Base-by-base conservation (phyloP, 2,888 invertebrate species). In the Caenorhabditis sp. region DNA sequence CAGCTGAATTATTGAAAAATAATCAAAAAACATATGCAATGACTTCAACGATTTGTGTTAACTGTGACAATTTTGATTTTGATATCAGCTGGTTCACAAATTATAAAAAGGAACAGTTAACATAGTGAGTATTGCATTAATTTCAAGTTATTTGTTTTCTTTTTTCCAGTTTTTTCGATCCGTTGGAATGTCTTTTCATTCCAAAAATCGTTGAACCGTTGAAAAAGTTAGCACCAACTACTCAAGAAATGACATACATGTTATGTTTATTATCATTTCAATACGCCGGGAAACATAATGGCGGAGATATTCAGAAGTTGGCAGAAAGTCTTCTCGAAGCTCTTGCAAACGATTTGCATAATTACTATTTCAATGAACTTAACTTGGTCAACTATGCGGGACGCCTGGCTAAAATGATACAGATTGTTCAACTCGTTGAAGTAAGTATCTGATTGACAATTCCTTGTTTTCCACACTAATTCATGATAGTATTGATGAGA, bases 1-100 rank as follows among this genome's bases (percentile, higher is more conserved):
- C 64, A 14, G 69, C 69, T 14, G 69, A 69, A 51, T 55, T 63
- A 63, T 27, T 63, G 24, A 43, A 17, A 17, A 21, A 14, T 4
- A 24, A 27, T 8, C 27, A 55, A 10, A 23, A 6, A 17, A 26
- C 26, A 26, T 55, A 21, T 53, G 53, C 31, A 31, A 21, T 53
- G 4, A 49, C 61, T n/a, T n/a, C 12, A 37, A 21, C 23, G 54
- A 55, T 24, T 5, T 31, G n/a, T 19, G 8, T 54, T 19, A 21
- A 21, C 8, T 54, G 21, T 12, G 23, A 53, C 19, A 37, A 54
- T 1, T 21, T 54, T 23, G 55, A 62, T 4, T 36, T 54, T 21
- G 62, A 62, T 23, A 31, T 27, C 31, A 31, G 14, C 1, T 62
- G 62, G 62, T 54, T 36, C 26, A 62, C 62, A 36, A 62, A 62